Evolutionary conservation across 1,140 invertebrate genomes (phyloP).

Genomic region (Liolophura sinensis): DNA sequence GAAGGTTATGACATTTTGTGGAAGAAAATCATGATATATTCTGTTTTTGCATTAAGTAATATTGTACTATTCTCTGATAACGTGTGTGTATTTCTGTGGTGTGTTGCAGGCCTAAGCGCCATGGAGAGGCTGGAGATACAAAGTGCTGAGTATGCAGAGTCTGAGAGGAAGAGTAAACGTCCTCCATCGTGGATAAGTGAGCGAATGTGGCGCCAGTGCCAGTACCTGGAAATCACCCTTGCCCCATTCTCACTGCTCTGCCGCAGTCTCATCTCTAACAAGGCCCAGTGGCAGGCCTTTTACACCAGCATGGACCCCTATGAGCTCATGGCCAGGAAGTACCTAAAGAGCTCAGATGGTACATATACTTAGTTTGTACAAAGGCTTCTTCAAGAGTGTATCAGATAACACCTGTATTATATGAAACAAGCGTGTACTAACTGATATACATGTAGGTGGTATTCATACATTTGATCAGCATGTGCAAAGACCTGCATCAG

Average conservation of each 20-base stretch:
- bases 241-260: slow-evolving; percentile 39
- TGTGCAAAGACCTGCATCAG: too few species aligned
- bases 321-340: slow-evolving; percentile 25
- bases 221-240: slow-evolving; percentile 45
- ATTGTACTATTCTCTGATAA: not conserved
- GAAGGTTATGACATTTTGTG: not conserved
- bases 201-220: slow-evolving; percentile 48
- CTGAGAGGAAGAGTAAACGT: slow-evolving; percentile 21
- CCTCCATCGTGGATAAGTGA: slow-evolving; percentile 45
- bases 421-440: too few species aligned
- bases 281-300: slow-evolving; percentile 48
- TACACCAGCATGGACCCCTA: slow-evolving; percentile 35
- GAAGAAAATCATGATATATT: not conserved
- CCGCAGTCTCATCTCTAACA: slow-evolving; percentile 38
- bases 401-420: too few species aligned
- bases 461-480: too few species aligned
- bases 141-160: slow-evolving; percentile 23
- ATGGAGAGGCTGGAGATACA: slow-evolving; percentile 46
- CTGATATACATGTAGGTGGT: too few species aligned
- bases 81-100: slow-evolving; percentile 2
- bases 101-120: slow-evolving; percentile 35
- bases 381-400: too few species aligned
- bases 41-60: not conserved
- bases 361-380: too few species aligned
- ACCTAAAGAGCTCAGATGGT: too few species aligned